Base-by-base conservation (phyloP, 2,797 vertebrate genomes). In the Ceyx erithaca region DNA sequence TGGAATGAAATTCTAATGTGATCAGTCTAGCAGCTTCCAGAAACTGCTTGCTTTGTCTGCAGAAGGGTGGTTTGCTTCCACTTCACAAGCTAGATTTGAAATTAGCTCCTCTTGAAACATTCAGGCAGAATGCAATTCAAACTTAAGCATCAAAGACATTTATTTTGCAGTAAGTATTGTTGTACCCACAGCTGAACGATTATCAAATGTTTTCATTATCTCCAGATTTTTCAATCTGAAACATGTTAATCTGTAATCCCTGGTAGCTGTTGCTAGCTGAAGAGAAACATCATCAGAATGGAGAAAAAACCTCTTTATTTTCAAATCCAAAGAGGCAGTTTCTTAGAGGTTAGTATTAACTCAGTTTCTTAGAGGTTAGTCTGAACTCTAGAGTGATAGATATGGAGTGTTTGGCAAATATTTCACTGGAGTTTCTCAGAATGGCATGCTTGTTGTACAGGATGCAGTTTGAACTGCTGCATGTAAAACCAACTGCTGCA, bases 221-320 rank as follows among this genome's bases (percentile, higher is more conserved):
- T 51, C 86, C 59, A 79, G 4, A 20, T 83, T 71, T 82, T 93
- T 89, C 82, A 90, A 81, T 86, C 48, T 76, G 73, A 84, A 90
- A 81, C 66, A 33, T 93, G 85, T 85, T 92, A 72, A 83, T 90
- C 85, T 81, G 58, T 91, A 94, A 92, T 90, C 86, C 66, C 30
- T 55, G 17, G n/a, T 87, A 92, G 37, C 62, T 72, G 15, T 78
- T 76, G 28, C 41, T 62, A 82, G 20, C 55, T 81, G 69, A 80
- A 75, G 49, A 83, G 72, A 80, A 63, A 26, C 31, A 78, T 72
- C 58, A 73, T 75, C 59, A 51, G 54, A 78, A 69, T 48, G 48
- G 31, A 83, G 63, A 70, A 75, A 33, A 84, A n/a, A 93, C 72
- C 49, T 26, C 4, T 70, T 79, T 55, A 55, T 87, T 95, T 89